Conservation (phyloP, 2,888 invertebrate genomes). For the Amphipoea oculea region DNA sequence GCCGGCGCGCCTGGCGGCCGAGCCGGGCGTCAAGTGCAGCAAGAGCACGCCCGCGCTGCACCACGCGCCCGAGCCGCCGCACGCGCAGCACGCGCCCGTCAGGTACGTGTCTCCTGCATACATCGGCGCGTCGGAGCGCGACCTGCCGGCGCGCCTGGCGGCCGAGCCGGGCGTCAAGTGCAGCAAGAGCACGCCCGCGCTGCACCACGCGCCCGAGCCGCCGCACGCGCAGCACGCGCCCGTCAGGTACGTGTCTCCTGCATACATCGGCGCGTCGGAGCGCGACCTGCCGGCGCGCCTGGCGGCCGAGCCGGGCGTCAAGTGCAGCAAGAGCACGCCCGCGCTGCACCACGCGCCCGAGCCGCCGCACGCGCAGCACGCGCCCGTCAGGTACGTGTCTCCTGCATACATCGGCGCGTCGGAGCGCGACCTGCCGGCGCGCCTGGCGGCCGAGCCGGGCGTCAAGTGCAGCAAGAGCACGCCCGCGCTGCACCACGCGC, state of each 20-base stretch:
- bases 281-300: conserved; percentile 86
- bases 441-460: conserved; percentile 89
- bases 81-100: no score
- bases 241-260: no score
- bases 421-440: conserved; percentile 80
- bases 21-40: conserved; percentile 91
- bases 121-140: no score
- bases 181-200: conserved; percentile 97
- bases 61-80: conserved; percentile 70
- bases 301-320: conserved; percentile 89
- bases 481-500: conserved; percentile 94
- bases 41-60: conserved; percentile 97
- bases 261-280: no score
- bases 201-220: conserved; percentile 89
- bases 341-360: conserved; percentile 93
- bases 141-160: conserved; percentile 86
- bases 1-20: conserved; percentile 93
- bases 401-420: no score
- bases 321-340: conserved; percentile 96
- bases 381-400: conserved; percentile 43
- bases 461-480: conserved; percentile 95
- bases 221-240: no score
- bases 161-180: conserved; percentile 88
- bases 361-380: no score
- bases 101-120: no score